These are phyloP conservation scores for Drosophila kuntzei DNA, from an alignment of 2,888 invertebrate genomes.

Conservation along the genomic window DNA sequence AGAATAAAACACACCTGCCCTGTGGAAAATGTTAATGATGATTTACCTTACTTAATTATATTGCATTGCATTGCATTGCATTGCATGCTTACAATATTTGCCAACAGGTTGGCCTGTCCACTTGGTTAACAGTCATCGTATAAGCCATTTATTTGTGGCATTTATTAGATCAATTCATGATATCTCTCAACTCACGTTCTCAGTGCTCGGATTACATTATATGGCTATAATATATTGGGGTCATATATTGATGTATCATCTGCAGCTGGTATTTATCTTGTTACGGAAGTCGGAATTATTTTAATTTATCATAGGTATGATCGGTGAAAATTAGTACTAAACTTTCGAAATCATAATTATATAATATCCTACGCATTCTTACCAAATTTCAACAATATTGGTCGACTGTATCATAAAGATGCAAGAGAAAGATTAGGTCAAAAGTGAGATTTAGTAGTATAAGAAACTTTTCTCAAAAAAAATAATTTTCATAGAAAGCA, in stretches of 20 bases:
- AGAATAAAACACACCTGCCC: conserved; percentile 65
- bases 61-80: conserved; percentile 49
- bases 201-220: neutral
- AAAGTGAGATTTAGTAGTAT: too few relatives aligned
- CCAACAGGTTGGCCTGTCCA: conserved; percentile 38
- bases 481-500: too few relatives aligned
- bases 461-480: too few relatives aligned
- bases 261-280: conserved; percentile 46
- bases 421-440: too few relatives aligned
- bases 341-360: neutral
- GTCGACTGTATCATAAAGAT: neutral
- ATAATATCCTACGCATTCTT: neutral
- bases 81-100: conserved; percentile 34
- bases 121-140: conserved; percentile 13
- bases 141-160: conserved; percentile 23
- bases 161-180: conserved; percentile 19
- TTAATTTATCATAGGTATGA: neutral
- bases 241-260: conserved; percentile 23
- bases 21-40: conserved; percentile 73
- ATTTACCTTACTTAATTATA: conserved; percentile 55
- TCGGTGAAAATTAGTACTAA: neutral
- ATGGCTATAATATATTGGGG: neutral
- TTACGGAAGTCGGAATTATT: neutral
- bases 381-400: neutral
- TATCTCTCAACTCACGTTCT: conserved; percentile 7